These are phyloP conservation scores for Macropis europaea DNA, from an alignment of 2,888 invertebrate species.

Conservation along the genomic window DNA sequence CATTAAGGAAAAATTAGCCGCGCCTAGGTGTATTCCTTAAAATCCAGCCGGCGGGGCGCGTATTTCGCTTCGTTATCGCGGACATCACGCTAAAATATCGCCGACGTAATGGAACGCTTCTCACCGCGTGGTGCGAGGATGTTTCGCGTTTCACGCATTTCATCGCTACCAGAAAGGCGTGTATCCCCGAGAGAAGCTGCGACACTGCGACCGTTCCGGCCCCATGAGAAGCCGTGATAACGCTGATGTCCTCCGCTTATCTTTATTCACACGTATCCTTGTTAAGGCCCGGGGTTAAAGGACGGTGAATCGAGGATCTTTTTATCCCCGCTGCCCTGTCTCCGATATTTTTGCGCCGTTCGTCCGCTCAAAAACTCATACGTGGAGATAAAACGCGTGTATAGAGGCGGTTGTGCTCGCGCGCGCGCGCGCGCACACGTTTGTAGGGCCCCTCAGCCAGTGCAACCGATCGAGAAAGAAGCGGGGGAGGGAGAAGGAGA, in stretches of 20 bases:
- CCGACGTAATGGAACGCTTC: conserved; percentile 18
- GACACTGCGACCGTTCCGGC: conserved; percentile 1
- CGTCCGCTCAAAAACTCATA: conserved; percentile 49
- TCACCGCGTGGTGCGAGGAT: neutral
- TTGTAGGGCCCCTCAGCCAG: conserved; percentile 19
- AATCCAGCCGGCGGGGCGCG: neutral
- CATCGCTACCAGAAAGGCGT: conserved; percentile 11
- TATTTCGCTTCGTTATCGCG: conserved; percentile 10
- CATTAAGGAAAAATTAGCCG: neutral
- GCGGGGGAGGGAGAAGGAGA: conserved; percentile 46
- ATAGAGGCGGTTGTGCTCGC: neutral
- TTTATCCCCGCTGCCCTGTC: neutral
- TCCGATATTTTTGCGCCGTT: conserved; percentile 41
- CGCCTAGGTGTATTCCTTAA: neutral
- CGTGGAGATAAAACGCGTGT: conserved; percentile 54
- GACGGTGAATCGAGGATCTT: neutral
- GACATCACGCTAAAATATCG: conserved; percentile 25
- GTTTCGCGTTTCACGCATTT: conserved; percentile 5
- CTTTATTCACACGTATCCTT: conserved; percentile 34
- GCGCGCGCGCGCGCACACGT: neutral
- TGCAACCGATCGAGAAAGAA: conserved; percentile 39
- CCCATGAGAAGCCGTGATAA: conserved; percentile 13
- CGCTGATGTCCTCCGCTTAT: conserved; percentile 12
- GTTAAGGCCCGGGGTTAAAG: conserved; percentile 15
- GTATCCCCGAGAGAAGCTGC: neutral